phyloP scores from a whole-genome alignment of 2,113 vertebrate species.

The Hippocampus zosterae region DNA sequence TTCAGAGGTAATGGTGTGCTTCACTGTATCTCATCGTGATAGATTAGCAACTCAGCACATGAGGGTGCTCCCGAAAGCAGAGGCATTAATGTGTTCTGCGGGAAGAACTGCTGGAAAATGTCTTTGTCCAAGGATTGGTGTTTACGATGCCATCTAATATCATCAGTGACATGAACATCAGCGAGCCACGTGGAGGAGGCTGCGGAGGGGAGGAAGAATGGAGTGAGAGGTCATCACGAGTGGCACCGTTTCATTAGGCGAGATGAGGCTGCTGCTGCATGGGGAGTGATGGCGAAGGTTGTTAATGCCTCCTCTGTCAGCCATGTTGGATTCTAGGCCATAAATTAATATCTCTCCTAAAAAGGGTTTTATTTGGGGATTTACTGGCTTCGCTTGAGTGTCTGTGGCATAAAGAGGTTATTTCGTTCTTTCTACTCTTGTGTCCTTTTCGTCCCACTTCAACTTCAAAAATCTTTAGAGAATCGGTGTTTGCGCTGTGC shows the following conservation, averaged over 20 bases:
- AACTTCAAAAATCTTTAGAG: slow-evolving; percentile 57
- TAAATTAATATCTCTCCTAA: slow-evolving; percentile 69
- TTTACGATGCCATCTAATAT: slow-evolving; percentile 62
- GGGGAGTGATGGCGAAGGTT: slow-evolving; percentile 56
- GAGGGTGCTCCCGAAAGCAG: slow-evolving; percentile 31
- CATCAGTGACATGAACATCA: slow-evolving; percentile 49
- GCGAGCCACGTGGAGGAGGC: slow-evolving; percentile 36
- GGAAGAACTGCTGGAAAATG: slow-evolving; percentile 54
- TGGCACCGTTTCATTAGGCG: slow-evolving; percentile 60
- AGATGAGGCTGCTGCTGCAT: slow-evolving; percentile 44
- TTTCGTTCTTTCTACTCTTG: slow-evolving; percentile 46
- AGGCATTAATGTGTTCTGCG: slow-evolving; percentile 59
- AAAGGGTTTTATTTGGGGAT: slow-evolving; percentile 66
- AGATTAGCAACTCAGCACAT: slow-evolving; percentile 67
- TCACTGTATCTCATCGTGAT: slow-evolving; percentile 68
- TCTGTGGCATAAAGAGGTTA: slow-evolving; percentile 58
- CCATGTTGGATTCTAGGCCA: slow-evolving; percentile 65
- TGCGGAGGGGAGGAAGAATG: slow-evolving; percentile 20
- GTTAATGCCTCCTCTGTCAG: slow-evolving; percentile 61
- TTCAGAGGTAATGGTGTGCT: slow-evolving; percentile 58
- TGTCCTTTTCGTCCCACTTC: slow-evolving; percentile 23
- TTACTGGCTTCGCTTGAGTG: slow-evolving; percentile 61
- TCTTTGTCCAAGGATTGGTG: slow-evolving; percentile 60
- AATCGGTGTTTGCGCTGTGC: slow-evolving; percentile 23
- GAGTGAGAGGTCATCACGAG: slow-evolving; percentile 62